These are phyloP conservation scores for Diplodus sargus DNA, from an alignment of 2,797 vertebrate genomes.

Conservation along the genomic window DNA sequence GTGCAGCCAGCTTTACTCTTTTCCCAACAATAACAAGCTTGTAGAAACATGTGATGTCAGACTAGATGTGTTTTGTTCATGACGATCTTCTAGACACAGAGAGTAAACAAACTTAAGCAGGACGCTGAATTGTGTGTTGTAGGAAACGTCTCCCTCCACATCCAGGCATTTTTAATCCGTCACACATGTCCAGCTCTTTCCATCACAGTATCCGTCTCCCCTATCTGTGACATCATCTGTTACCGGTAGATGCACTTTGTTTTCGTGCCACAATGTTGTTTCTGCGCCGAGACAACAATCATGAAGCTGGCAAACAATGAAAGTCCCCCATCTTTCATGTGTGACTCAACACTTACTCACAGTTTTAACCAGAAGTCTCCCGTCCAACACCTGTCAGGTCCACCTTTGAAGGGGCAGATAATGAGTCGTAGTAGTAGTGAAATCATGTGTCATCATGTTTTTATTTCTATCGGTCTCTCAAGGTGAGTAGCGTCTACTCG, in stretches of 20 bases:
- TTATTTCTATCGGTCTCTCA: neutral
- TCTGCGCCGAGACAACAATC: slow-evolving; percentile 38
- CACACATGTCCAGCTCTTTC: slow-evolving; percentile 26
- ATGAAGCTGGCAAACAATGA: slow-evolving; percentile 53
- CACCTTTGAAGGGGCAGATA: neutral
- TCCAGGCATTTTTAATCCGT: slow-evolving; percentile 40
- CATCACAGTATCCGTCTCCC: neutral
- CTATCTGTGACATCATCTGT: slow-evolving; percentile 39
- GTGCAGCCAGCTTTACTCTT: neutral
- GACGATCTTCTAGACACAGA: neutral
- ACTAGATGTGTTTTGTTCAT: neutral
- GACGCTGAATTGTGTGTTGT: neutral
- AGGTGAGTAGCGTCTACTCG: neutral
- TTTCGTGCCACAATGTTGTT: slow-evolving; percentile 50
- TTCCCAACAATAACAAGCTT: slow-evolving; percentile 5
- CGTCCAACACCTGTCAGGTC: slow-evolving; percentile 30
- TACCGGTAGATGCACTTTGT: slow-evolving; percentile 5
- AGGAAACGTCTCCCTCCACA: neutral
- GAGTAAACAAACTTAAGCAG: neutral
- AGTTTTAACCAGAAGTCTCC: slow-evolving; percentile 23
- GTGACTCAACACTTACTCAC: slow-evolving; percentile 41
- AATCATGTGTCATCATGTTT: neutral
- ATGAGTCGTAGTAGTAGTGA: neutral
- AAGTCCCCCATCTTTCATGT: slow-evolving; percentile 48
- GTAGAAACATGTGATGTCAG: neutral